Conservation (phyloP, 1,140 invertebrate species). For the Oreohelix idahoensis region DNA sequence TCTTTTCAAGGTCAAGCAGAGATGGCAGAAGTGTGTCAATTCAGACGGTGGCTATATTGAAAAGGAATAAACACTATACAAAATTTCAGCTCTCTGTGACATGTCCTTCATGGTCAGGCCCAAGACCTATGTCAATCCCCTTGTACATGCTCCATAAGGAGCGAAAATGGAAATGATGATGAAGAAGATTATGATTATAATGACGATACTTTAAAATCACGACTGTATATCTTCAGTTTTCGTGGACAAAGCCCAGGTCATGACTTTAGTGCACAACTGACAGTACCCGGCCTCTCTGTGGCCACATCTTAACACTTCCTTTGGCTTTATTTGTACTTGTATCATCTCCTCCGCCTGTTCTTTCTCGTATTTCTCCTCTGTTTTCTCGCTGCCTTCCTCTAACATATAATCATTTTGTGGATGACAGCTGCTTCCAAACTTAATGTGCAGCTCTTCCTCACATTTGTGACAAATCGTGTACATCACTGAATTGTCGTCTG, state of each 20-base stretch:
- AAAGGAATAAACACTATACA: no score
- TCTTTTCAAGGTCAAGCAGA: no score
- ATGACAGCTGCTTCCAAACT: not conserved
- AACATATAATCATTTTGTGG: not conserved
- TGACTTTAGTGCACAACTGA: not conserved
- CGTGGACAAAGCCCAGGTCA: not conserved
- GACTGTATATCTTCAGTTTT: not conserved
- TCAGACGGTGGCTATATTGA: no score
- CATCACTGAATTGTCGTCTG: not conserved
- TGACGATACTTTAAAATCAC: no score
- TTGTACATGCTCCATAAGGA: no score
- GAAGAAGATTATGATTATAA: no score
- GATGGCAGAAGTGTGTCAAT: no score
- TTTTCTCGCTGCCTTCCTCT: not conserved
- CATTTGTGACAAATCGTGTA: slow-evolving; percentile 5
- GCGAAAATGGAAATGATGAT: no score
- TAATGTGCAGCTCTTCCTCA: not conserved
- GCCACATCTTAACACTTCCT: not conserved
- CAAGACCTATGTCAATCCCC: no score
- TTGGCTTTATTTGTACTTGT: not conserved
- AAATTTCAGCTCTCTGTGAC: no score
- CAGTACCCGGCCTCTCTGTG: not conserved
- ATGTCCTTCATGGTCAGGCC: no score
- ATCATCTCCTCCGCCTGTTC: not conserved
- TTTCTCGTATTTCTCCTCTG: not conserved